phyloP scores from a whole-genome alignment of 2,113 vertebrate genomes.

The zebrafish (Danio rerio) region GRCz12tu NC_133181.1:1533001-1533500 shows the following conservation, averaged over 20 bases:
- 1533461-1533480: conserved; percentile 24
- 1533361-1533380: conserved; percentile 81
- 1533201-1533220: conserved; percentile 58
- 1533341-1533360: conserved; percentile 77
- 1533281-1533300: conserved; percentile 77
- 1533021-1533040: too few relatives aligned
- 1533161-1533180: too few relatives aligned
- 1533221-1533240: too few relatives aligned
- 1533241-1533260: conserved; percentile 54
- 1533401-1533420: conserved; percentile 79
- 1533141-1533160: conserved; percentile 62
- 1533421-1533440: conserved; percentile 76
- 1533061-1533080: too few relatives aligned
- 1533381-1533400: conserved; percentile 76
- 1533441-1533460: conserved; percentile 72
- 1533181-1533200: too few relatives aligned
- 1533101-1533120: too few relatives aligned
- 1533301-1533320: conserved; percentile 76
- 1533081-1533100: too few relatives aligned
- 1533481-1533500: background rate
- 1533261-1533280: conserved; percentile 64
- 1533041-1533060: too few relatives aligned
- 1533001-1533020: too few relatives aligned
- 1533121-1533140: too few relatives aligned
- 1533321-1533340: conserved; percentile 78